Evolutionary conservation across 2,113 vertebrate species (phyloP), one percentile per base, ranked within the genome.

Genomic region (Semnornis frantzii): DNA sequence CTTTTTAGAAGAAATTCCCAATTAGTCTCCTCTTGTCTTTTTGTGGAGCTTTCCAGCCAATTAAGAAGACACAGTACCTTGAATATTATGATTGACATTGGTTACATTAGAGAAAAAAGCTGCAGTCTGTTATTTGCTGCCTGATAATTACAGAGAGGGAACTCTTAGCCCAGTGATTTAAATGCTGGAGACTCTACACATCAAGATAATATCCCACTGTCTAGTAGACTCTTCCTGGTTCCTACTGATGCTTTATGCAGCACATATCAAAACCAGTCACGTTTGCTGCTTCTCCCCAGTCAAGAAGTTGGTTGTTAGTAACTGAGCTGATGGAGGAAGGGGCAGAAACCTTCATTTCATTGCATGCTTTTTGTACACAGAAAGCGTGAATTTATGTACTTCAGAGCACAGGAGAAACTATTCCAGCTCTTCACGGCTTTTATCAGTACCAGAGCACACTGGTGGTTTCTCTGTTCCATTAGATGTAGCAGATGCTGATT

Each of bases 61-160:
- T 95, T 88, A 87, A 78, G 89, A 89, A 59, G 80, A 54, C 33
- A 31, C 25, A 62, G 64, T 81, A 28, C 76, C 65, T 84, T 21
- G 42, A 69, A 13, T 55, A 25, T 16, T 23, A 9, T 79, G 76
- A 84, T 65, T 93, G 90, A 52, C 84, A 30, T 17, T 48, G 79
- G 50, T 50, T 90, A 52, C 76, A 57, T 80, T 79, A 57, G 66
- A 80, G 69, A 82, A 79, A 89, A 75, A 74, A 84, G 57, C 82
- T 92, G 57, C 85, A 84, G 18, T 52, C 84, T 88, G 0, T 92
- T 76, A 62, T 70, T 91, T 87, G 87, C 74, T 77, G 3, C 37
- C 50, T 84, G 90, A 13, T 95, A 72, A 94, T 95, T 90, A 85
- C 69, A 94, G 60, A 92, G 89, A 72, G 81, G 50, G 4, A 64